Evolutionary conservation across 2,888 invertebrate species (phyloP).

Genomic region (Epinotia ramella): DNA sequence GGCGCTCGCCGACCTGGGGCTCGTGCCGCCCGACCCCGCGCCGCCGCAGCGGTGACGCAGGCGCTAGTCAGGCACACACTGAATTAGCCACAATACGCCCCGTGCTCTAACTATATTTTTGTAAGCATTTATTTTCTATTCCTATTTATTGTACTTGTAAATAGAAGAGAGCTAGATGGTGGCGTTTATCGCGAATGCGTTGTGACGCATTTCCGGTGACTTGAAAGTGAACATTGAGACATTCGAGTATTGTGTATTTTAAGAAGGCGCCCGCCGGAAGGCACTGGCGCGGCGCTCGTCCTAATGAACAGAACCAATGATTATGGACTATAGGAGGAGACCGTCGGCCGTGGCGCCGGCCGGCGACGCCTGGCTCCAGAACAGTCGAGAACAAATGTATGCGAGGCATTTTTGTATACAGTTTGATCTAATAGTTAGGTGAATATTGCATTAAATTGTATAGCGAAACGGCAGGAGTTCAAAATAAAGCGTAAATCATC

Average conservation of each 20-base stretch:
- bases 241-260: constrained; percentile 24
- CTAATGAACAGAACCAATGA: constrained; percentile 3
- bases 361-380: neutral
- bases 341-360: neutral
- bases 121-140: constrained; percentile 42
- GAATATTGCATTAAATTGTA: constrained; percentile 30
- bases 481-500: constrained; percentile 36
- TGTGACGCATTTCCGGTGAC: constrained; percentile 7
- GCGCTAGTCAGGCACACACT: constrained; percentile 18
- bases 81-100: constrained; percentile 27
- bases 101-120: constrained; percentile 38
- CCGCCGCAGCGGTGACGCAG: constrained; percentile 45
- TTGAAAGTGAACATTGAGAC: constrained; percentile 19
- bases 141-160: constrained; percentile 44
- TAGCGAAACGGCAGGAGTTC: constrained; percentile 33
- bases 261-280: constrained; percentile 11
- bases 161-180: constrained; percentile 22
- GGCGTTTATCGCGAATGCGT: constrained; percentile 8
- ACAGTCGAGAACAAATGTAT: constrained; percentile 18
- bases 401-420: constrained; percentile 21
- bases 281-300: constrained; percentile 7
- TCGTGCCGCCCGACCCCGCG: constrained; percentile 81
- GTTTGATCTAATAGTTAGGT: constrained; percentile 25
- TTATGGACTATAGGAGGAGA: constrained; percentile 9
- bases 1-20: constrained; percentile 90